A percentile compares a stretch with the other conserved stretches of the same genome.
Conservation (phyloP, 2,113 vertebrate genomes). For the Hylia prasina region DNA sequence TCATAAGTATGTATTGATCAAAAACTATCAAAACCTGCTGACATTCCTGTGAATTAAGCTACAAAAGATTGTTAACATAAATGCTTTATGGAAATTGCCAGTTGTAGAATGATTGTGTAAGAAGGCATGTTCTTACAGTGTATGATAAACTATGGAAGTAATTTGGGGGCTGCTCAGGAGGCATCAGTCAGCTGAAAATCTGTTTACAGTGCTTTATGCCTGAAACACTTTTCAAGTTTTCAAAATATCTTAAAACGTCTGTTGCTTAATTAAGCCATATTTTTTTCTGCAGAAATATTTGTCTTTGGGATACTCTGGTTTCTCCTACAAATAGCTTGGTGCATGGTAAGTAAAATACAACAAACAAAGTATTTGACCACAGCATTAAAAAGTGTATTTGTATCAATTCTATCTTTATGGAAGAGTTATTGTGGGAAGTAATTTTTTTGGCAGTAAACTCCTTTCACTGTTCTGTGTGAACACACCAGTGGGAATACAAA, state of each 20-base stretch:
- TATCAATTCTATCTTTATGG: neutral
- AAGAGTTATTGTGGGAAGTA: neutral
- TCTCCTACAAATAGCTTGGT: conserved; percentile 86
- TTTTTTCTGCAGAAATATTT: conserved; percentile 84
- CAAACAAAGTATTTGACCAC: neutral
- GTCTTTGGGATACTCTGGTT: conserved; percentile 96
- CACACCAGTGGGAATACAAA: neutral
- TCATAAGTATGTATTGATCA: neutral
- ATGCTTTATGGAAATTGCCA: neutral
- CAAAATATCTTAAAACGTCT: neutral
- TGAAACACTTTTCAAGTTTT: neutral
- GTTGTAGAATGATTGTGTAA: neutral
- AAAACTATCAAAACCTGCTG: neutral
- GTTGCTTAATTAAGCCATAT: neutral
- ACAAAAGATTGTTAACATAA: neutral
- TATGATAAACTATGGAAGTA: neutral
- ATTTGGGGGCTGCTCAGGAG: neutral
- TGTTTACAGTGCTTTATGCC: neutral
- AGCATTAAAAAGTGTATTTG: neutral
- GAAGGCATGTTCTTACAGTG: neutral
- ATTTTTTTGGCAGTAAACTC: neutral
- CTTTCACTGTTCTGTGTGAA: neutral
- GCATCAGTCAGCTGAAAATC: neutral
- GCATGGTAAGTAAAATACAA: conserved; percentile 80
- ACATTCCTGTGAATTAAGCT: neutral